Base-by-base conservation (phyloP, 1,140 invertebrate genomes). In the Drosophila funebris region DNA sequence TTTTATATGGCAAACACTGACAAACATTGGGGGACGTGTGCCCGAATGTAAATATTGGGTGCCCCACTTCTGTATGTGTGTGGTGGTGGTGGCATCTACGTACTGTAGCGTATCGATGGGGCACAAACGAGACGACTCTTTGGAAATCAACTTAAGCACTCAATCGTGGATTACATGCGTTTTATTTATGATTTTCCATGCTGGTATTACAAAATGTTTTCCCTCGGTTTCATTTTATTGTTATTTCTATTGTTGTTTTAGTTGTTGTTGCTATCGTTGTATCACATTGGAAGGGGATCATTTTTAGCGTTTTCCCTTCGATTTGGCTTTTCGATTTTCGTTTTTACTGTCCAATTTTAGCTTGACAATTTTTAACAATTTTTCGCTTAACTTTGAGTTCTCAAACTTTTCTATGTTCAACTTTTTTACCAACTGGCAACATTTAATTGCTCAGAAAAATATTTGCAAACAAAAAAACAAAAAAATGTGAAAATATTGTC, bases 371-470 rank as follows among this genome's bases (percentile, higher is more conserved):
- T 79, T 79, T 4, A 39, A 57, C 43, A 43, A 62, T 76, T 78
- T 78, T 58, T 57, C 57, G 43, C 63, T 43, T 43, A 83, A 82
- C 79, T 84, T 85, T 70, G 29, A 33, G 78, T 44, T 66, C 18
- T 58, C 39, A 63, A 87, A 87, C 74, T 87, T 87, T 87, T 74
- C 83, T 52, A 67, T 78, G 74, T 44, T 50, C 60, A 85, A 85
- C 78, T 85, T 85, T 83, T 69, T 57, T 71, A 71, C 63, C 74
- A 88, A 87, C 83, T 87, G 83, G 83, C 62, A 87, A 88, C 83
- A 87, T 88, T 87, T 87, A 87, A 87, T 87, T 87, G 82, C 82
- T 87, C 83, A 82, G 74, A 85, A 85, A 85, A 87, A 87, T 78
- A 88, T 82, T 85, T 77, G 29, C 11, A 63, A 67, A 68, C 69